Percentiles rank a stretch among this genome's conserved stretches.
These are phyloP conservation scores for Pseudomyrmex pallidus DNA, from an alignment of 1,140 invertebrate species.

Conservation along the genomic window DNA sequence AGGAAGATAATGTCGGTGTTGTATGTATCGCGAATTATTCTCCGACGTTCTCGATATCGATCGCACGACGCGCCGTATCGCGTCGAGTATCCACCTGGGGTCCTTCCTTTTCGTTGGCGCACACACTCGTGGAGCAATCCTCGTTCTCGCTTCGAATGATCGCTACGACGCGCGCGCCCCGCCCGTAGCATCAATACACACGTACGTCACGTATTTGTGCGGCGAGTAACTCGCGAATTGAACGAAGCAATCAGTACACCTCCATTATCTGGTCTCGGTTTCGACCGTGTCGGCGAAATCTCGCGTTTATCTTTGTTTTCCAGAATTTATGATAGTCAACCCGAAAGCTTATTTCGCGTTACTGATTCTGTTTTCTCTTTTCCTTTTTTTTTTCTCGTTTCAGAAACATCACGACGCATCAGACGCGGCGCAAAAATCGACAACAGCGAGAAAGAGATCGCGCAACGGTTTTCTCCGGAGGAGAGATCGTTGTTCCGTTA, in stretches of 20 bases:
- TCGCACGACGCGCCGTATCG: conserved; percentile 8
- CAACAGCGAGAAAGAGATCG: conserved; percentile 5
- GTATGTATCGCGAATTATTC: conserved; percentile 8
- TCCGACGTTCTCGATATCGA: conserved; percentile 26
- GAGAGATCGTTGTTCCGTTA: neutral
- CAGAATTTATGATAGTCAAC: conserved; percentile 57
- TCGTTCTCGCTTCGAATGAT: conserved; percentile 42
- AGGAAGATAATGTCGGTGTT: conserved; percentile 2
- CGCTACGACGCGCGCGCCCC: conserved; percentile 19
- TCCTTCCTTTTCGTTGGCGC: neutral
- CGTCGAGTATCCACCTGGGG: conserved; percentile 28
- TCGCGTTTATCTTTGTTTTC: conserved; percentile 60
- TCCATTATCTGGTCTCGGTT: conserved; percentile 55
- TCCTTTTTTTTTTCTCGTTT: too few species aligned
- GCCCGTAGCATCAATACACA: conserved; percentile 36
- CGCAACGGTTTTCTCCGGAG: neutral
- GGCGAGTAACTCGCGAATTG: conserved; percentile 57
- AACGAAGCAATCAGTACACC: conserved; percentile 61
- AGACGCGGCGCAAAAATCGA: conserved; percentile 23
- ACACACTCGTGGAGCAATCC: neutral
- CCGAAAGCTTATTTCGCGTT: conserved; percentile 53
- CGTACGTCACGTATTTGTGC: conserved; percentile 58
- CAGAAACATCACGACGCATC: conserved; percentile 59
- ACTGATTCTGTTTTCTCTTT: conserved; percentile 10
- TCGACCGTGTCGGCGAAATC: conserved; percentile 44